Conservation (phyloP, 1,140 invertebrate species). For the Drosophila mauritiana region DNA sequence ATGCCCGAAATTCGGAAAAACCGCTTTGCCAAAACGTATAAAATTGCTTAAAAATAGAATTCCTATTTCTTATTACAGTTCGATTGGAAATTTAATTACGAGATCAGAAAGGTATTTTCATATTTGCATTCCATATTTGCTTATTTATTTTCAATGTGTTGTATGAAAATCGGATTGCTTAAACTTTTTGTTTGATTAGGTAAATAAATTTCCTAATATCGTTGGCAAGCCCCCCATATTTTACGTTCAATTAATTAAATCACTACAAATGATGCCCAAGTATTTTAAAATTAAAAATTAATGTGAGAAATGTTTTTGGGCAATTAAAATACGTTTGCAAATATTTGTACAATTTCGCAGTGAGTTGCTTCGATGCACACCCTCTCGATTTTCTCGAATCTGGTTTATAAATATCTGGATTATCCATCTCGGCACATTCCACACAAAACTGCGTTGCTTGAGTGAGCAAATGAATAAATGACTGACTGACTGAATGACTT, state of each 20-base stretch:
- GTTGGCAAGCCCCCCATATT: neutral
- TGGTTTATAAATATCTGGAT: slow-evolving; percentile 41
- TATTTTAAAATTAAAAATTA: slow-evolving; percentile 3
- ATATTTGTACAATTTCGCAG: slow-evolving; percentile 18
- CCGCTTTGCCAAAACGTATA: too few relatives aligned
- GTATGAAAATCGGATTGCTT: too few relatives aligned
- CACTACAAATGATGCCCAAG: neutral
- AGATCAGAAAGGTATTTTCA: too few relatives aligned
- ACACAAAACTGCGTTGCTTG: slow-evolving; percentile 24
- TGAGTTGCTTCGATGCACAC: neutral
- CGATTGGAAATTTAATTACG: too few relatives aligned
- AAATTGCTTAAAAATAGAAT: too few relatives aligned
- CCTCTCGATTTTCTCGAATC: too few relatives aligned
- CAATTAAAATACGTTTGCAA: slow-evolving; percentile 28
- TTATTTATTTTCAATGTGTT: too few relatives aligned
- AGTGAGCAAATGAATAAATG: neutral
- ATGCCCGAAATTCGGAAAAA: too few relatives aligned
- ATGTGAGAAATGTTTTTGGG: slow-evolving; percentile 16
- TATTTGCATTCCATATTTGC: too few relatives aligned
- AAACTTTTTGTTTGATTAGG: too few relatives aligned
- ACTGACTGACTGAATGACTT: slow-evolving; percentile 18
- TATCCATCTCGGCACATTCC: slow-evolving; percentile 24
- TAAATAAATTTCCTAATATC: neutral
- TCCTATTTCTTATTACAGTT: too few relatives aligned
- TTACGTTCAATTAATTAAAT: slow-evolving; percentile 12